Evolutionary conservation across 1,140 invertebrate species (phyloP).

Genomic region (Pseudachorutes palmiensis): DNA sequence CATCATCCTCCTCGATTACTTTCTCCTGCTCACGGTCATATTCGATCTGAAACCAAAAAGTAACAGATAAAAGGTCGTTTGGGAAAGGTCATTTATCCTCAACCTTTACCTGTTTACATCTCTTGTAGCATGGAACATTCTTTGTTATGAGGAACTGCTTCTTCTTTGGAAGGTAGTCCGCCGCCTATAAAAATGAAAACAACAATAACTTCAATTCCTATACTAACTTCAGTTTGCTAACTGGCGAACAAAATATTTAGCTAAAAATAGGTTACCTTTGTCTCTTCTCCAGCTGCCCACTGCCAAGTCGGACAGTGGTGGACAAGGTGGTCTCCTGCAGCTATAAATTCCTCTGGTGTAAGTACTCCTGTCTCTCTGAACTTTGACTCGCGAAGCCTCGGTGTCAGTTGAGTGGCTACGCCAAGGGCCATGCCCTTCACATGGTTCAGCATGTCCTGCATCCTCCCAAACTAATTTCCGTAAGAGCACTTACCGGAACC

Average conservation of each 20-base stretch:
- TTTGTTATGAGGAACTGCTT: constrained; percentile 97
- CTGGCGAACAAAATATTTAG: background rate
- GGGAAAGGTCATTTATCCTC: background rate
- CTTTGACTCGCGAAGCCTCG: constrained; percentile 96
- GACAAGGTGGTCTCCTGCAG: constrained; percentile 94
- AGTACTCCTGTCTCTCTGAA: constrained; percentile 96
- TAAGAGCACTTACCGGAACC: too few species aligned
- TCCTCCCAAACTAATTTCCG: too few species aligned
- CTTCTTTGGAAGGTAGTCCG: constrained; percentile 75
- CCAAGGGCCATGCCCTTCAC: constrained; percentile 90
- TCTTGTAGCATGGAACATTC: constrained; percentile 88
- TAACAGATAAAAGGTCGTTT: background rate
- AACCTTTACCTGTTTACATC: constrained; percentile 72
- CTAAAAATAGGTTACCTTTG: constrained; percentile 60
- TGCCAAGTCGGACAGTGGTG: constrained; percentile 99
- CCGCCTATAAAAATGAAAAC: background rate
- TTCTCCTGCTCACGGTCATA: constrained; percentile 80
- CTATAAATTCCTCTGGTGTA: constrained; percentile 93
- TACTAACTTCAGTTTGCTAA: background rate
- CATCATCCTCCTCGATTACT: constrained; percentile 80
- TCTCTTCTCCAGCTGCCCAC: constrained; percentile 86
- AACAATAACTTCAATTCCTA: too few species aligned
- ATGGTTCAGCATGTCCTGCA: constrained; percentile 92
- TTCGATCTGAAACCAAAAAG: constrained; percentile 61
- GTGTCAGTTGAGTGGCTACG: constrained; percentile 92